Conservation (phyloP, 2,888 invertebrate genomes). For the Calephelis perditalis region DNA sequence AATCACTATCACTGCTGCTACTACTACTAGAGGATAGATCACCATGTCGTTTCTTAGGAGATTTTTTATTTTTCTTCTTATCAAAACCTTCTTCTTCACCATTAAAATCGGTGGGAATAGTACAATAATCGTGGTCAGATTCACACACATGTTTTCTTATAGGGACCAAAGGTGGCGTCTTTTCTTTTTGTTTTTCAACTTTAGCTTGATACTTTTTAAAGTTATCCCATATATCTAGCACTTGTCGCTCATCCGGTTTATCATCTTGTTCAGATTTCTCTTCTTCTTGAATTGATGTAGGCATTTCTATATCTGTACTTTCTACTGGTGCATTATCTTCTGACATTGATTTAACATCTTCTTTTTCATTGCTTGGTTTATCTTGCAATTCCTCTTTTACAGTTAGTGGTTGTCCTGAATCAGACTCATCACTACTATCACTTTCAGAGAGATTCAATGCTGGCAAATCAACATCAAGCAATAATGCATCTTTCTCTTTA, state of each 20-base stretch:
- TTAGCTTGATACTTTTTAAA: conserved; percentile 86
- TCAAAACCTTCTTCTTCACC: conserved; percentile 62
- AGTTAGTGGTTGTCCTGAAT: conserved; percentile 48
- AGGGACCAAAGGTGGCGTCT: conserved; percentile 65
- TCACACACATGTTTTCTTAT: conserved; percentile 77
- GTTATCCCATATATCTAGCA: conserved; percentile 87
- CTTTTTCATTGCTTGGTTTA: conserved; percentile 23
- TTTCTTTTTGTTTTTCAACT: conserved; percentile 76
- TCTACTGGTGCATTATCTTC: conserved; percentile 35
- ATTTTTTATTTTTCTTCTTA: conserved; percentile 71
- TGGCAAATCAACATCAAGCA: conserved; percentile 81
- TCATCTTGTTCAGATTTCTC: conserved; percentile 50
- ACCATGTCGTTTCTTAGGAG: conserved; percentile 67
- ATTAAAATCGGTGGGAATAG: conserved; percentile 67
- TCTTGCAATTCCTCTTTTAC: conserved; percentile 38
- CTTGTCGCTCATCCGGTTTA: conserved; percentile 77
- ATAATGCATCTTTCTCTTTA: conserved; percentile 67
- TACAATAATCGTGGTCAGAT: conserved; percentile 88
- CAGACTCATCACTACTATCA: conserved; percentile 85
- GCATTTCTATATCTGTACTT: conserved; percentile 31
- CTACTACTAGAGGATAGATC: conserved; percentile 83
- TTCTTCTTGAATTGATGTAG: conserved; percentile 35
- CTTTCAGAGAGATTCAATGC: conserved; percentile 91
- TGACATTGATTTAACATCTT: conserved; percentile 22
- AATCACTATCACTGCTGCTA: conserved; percentile 85